Conservation (phyloP, 2,888 invertebrate genomes). For the Erebia palarica region DNA sequence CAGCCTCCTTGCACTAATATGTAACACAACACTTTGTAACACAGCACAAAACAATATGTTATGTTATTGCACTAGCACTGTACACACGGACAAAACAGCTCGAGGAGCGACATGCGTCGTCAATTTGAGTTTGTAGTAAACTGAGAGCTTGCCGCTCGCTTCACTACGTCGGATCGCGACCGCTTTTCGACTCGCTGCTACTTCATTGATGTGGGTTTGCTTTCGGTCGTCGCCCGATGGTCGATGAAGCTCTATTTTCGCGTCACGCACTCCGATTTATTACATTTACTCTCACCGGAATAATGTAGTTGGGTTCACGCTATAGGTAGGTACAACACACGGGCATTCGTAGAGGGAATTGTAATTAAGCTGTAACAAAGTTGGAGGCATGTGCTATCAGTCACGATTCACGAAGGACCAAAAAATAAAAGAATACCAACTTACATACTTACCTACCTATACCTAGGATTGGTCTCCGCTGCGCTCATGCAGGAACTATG, state of each 20-base stretch:
- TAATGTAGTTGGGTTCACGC: constrained; percentile 26
- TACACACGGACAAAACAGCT: constrained; percentile 69
- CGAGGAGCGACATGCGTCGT: constrained; percentile 69
- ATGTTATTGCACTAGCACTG: constrained; percentile 78
- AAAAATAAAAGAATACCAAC: neutral
- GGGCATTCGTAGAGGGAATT: too few species aligned
- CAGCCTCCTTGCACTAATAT: constrained; percentile 67
- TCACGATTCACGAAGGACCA: neutral
- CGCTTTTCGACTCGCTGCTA: constrained; percentile 55
- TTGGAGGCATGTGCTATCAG: too few species aligned
- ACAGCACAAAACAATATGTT: constrained; percentile 78
- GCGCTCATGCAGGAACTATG: too few species aligned
- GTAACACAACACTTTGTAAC: constrained; percentile 69
- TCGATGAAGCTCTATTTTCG: constrained; percentile 72
- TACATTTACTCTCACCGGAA: constrained; percentile 49
- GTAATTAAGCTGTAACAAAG: too few species aligned
- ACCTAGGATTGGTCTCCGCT: too few species aligned
- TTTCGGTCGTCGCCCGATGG: constrained; percentile 66
- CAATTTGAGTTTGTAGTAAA: constrained; percentile 69
- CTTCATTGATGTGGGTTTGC: constrained; percentile 62
- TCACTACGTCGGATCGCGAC: constrained; percentile 65
- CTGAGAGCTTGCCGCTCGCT: constrained; percentile 73
- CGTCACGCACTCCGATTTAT: constrained; percentile 74
- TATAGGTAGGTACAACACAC: constrained; percentile 8
- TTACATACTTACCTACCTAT: neutral